Conservation (phyloP, 2,888 invertebrate species). For the Hydroisotoma schaefferi region DNA sequence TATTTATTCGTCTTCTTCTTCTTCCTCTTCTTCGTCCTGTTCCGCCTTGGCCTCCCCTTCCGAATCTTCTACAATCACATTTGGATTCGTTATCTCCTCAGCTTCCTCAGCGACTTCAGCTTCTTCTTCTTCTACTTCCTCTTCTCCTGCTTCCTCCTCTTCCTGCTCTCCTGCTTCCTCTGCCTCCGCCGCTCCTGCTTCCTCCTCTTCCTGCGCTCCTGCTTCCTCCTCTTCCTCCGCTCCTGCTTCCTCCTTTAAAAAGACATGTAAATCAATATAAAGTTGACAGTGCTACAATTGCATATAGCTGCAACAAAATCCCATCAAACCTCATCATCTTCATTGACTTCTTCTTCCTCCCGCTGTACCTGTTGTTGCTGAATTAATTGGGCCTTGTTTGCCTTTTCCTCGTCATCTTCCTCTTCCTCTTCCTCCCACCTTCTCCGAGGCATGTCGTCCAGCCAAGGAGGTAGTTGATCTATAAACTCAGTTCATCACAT, state of each 20-base stretch:
- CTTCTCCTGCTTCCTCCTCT: conserved; percentile 12
- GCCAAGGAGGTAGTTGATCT: conserved; percentile 24
- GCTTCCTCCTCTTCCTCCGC: neutral
- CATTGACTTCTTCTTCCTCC: conserved; percentile 10
- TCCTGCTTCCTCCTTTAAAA: conserved; percentile 4
- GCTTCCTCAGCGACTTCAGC: conserved; percentile 6
- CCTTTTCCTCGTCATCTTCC: neutral
- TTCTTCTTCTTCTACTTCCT: neutral
- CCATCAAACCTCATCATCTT: conserved; percentile 13
- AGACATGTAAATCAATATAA: no score
- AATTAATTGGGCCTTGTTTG: neutral
- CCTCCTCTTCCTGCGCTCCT: neutral
- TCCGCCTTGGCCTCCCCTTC: conserved; percentile 18
- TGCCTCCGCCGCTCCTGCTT: neutral
- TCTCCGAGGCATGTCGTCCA: conserved; percentile 31
- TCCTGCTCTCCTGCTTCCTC: conserved; percentile 9
- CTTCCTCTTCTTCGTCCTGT: conserved; percentile 16
- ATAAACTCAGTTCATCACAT: neutral
- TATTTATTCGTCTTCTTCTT: conserved; percentile 1
- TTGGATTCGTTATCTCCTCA: conserved; percentile 8
- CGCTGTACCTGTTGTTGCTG: neutral
- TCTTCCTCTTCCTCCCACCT: conserved; percentile 18
- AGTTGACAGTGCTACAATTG: no score
- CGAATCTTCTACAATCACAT: conserved; percentile 10
- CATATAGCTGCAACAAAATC: no score